Evolutionary conservation across 2,113 vertebrate species (phyloP), one percentile per base, ranked within the genome.

Genomic region (Eurystomus gularis): DNA sequence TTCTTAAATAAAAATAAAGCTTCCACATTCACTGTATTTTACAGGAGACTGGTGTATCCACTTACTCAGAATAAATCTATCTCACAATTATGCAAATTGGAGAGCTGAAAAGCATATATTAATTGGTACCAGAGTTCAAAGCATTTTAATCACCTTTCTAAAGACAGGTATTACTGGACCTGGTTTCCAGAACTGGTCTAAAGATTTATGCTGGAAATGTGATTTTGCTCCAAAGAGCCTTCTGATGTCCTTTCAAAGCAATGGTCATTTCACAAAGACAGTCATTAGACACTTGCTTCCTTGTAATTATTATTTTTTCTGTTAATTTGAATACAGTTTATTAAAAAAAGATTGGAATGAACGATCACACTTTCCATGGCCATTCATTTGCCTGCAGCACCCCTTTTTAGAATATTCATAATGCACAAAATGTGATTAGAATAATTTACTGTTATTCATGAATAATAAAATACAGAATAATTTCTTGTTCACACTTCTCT

Each of bases 371-470:
- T 84, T 91, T 82, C 57, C 17, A n/a, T 35, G 35, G 65, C 14
- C 61, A 85, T 89, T 94, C 33, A 61, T 96, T 87, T 94, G 73
- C 90, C 90, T 87, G 61, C 48, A 89, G 81, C 87, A 89, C 33
- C 42, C 64, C 69, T 87, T 94, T 91, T 93, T 79, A 82, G 40
- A 87, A 87, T 89, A 84, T 91, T 87, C 48, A 89, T 94, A 94
- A 89, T 48, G 42, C 12, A 75, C 51, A 93, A 94, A 97, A 94
- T 93, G 37, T 78, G 46, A 93, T 94, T 96, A 93, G 79, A 95
- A 93, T 94, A 94, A 91, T 93, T 89, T 94, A 93, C 65, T 75
- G 15, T 68, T 93, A 46, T 71, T 87, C 51, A 82, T 89, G 23
- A 93, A 96, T 86, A 93, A 89, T 84, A 86, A 84, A 96, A 84